phyloP scores from a whole-genome alignment of 2,797 vertebrate species.

The Premnoplex brunnescens region DNA sequence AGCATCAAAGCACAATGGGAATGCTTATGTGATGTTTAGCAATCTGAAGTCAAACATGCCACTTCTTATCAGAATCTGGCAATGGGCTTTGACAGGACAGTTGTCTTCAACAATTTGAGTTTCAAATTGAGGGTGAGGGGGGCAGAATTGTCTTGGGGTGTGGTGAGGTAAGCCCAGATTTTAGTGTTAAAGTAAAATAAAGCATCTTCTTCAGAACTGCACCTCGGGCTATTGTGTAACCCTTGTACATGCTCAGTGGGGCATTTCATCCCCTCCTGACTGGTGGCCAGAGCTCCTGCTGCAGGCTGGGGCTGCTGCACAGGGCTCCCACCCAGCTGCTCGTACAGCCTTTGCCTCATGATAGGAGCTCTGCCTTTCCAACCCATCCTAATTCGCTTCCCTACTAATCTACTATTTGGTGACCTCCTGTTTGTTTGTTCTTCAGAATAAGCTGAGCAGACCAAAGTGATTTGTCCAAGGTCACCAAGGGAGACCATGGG shows the following conservation, averaged over 20 bases:
- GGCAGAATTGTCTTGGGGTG: neutral
- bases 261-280: neutral
- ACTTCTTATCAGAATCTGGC: neutral
- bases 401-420: neutral
- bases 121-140: neutral
- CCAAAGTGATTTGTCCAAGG: neutral
- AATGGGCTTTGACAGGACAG: neutral
- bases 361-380: neutral
- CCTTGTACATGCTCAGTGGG: rapidly evolving
- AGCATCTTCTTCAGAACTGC: neutral
- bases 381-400: neutral
- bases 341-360: neutral
- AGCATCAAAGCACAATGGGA: constrained; percentile 35
- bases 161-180: neutral
- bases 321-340: neutral
- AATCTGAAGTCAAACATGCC: constrained; percentile 20
- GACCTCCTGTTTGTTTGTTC: neutral
- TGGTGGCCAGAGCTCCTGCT: neutral
- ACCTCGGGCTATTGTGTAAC: neutral
- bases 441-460: neutral
- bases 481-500: neutral
- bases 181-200: neutral
- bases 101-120: neutral
- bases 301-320: neutral
- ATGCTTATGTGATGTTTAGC: constrained; percentile 25